phyloP scores from a whole-genome alignment of 92 coral and sea anemone species.

The Porites divaricata region DNA sequence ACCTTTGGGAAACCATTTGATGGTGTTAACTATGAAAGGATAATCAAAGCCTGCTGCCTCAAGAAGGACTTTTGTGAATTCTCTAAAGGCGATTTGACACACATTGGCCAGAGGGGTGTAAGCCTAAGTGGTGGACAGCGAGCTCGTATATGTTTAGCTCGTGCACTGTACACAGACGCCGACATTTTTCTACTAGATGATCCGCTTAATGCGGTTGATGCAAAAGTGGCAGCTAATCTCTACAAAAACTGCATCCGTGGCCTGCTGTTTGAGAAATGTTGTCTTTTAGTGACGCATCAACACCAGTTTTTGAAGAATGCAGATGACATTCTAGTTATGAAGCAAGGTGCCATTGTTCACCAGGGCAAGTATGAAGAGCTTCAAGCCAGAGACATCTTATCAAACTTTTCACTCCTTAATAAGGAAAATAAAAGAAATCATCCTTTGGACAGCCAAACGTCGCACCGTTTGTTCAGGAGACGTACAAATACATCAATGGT shows the following conservation, averaged over 20 bases:
- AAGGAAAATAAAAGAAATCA: not conserved
- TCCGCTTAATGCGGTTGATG: conserved; percentile 46
- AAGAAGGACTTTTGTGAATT: conserved; percentile 38
- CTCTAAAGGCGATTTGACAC: conserved; percentile 39
- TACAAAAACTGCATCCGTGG: conserved; percentile 55
- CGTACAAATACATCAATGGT: not conserved
- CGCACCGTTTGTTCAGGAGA: not conserved
- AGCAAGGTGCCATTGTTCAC: conserved; percentile 31
- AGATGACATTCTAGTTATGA: conserved; percentile 36
- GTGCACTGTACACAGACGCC: conserved; percentile 41
- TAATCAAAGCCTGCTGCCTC: conserved; percentile 64
- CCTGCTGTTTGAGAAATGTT: conserved; percentile 46
- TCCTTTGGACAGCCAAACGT: not conserved
- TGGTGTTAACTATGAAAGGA: conserved; percentile 41
- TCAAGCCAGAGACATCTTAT: conserved; percentile 10
- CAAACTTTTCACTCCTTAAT: not conserved
- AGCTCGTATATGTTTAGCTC: conserved; percentile 45
- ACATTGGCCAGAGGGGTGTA: conserved; percentile 46
- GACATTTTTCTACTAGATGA: conserved; percentile 38
- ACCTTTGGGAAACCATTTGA: conserved; percentile 56
- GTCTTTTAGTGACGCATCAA: conserved; percentile 65
- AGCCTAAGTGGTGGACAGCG: conserved; percentile 51
- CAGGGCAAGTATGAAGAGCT: conserved; percentile 34
- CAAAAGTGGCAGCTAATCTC: conserved; percentile 23
- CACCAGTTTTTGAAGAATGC: conserved; percentile 51